Base-by-base conservation (phyloP, 2,113 vertebrate genomes). In the Nannobrachium achirus region DNA sequence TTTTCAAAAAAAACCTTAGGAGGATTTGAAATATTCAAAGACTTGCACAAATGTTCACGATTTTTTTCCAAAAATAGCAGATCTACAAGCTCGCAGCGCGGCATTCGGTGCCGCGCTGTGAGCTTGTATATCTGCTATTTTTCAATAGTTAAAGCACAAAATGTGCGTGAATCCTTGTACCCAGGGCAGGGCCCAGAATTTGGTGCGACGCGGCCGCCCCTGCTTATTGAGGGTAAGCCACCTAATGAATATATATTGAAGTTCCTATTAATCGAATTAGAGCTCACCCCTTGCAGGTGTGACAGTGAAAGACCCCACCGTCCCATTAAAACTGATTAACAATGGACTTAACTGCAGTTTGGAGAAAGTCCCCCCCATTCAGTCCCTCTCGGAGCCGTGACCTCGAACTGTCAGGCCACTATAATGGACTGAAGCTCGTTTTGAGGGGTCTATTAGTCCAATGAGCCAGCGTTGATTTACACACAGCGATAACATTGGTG, bases 161-260 rank as follows among this genome's bases (percentile, higher is more conserved):
- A n/a, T n/a, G n/a, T n/a, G n/a, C n/a, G n/a, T n/a, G n/a, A n/a
- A n/a, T n/a, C n/a, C n/a, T n/a, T n/a, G n/a, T n/a, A n/a, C n/a
- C n/a, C n/a, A n/a, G n/a, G n/a, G n/a, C n/a, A n/a, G n/a, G n/a
- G n/a, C n/a, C n/a, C n/a, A n/a, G n/a, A n/a, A n/a, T n/a, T n/a
- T n/a, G n/a, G n/a, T n/a, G n/a, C n/a, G n/a, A n/a, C n/a, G n/a
- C n/a, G n/a, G n/a, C n/a, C n/a, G n/a, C n/a, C n/a, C n/a, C n/a
- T n/a, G n/a, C n/a, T 96, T 94, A 95, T 93, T 91, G 86, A 87
- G 92, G 89, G 90, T 94, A 95, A 95, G 93, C 92, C 94, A 95
- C 76, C 94, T 95, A 94, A 96, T 96, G 95, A 98, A 98, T 97
- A 91, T 92, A 95, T 94, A 95, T 93, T 96, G 94, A 93, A 94